phyloP scores from a whole-genome alignment of 2,113 vertebrate species.

The Muntiacus reevesi region DNA sequence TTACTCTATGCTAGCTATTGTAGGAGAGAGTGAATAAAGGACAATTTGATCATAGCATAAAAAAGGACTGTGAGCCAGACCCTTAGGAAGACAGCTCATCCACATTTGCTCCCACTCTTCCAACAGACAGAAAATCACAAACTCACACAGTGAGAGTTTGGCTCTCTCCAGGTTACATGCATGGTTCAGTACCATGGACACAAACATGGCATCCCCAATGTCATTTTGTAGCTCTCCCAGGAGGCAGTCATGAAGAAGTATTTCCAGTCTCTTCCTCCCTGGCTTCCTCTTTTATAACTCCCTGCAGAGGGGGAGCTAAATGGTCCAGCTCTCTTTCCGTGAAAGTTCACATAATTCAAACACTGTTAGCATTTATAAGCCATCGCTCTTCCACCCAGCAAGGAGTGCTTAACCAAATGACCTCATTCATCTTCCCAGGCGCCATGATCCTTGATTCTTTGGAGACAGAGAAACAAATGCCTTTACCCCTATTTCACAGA shows the following conservation, averaged over 20 bases:
- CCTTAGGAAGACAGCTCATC: not conserved
- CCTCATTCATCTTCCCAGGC: slow-evolving; percentile 54
- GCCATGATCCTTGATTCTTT: not conserved
- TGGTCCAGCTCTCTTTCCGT: slow-evolving; percentile 42
- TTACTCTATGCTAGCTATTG: not conserved
- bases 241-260: slow-evolving; percentile 68
- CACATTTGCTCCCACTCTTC: not conserved
- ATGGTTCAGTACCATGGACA: not conserved
- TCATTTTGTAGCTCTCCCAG: slow-evolving; percentile 58
- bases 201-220: not conserved
- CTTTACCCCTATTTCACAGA: slow-evolving; percentile 53
- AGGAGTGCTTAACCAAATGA: slow-evolving; percentile 60
- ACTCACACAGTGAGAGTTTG: not conserved
- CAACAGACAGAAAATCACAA: not conserved
- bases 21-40: not conserved
- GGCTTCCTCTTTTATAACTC: slow-evolving; percentile 42
- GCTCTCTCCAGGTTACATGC: not conserved
- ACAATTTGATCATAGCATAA: not conserved
- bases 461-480: not conserved
- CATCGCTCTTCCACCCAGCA: slow-evolving; percentile 37
- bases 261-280: not conserved
- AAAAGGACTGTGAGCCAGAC: not conserved
- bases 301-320: slow-evolving; percentile 60
- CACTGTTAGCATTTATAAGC: slow-evolving; percentile 48
- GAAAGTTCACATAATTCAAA: slow-evolving; percentile 65